These are phyloP conservation scores for Macrophya annulata DNA, from an alignment of 2,888 invertebrate genomes.

Conservation along the genomic window DNA sequence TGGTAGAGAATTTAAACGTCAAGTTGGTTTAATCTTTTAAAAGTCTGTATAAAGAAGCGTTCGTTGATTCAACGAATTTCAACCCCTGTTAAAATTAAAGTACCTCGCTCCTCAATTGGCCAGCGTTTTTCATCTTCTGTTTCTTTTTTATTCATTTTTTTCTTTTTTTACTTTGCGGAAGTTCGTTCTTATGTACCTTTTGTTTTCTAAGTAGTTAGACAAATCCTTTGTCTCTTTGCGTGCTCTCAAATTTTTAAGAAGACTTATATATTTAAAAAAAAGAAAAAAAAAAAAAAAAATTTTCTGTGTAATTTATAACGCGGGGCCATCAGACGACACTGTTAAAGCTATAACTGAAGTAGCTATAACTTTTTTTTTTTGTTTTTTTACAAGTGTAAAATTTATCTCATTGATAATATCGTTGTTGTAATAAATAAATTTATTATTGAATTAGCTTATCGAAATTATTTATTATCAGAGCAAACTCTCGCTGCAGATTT, in stretches of 20 bases:
- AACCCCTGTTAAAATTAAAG: slow-evolving; percentile 45
- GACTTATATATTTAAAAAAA: neutral
- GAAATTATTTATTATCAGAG: neutral
- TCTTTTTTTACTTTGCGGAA: neutral
- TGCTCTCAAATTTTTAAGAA: slow-evolving; percentile 19
- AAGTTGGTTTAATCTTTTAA: neutral
- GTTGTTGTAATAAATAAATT: neutral
- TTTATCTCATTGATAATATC: neutral
- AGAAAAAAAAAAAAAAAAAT: neutral
- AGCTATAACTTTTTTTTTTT: neutral
- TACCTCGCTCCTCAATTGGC: slow-evolving; percentile 31
- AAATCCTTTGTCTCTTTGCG: slow-evolving; percentile 38
- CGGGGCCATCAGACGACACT: slow-evolving; percentile 4
- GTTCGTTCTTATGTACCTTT: slow-evolving; percentile 35
- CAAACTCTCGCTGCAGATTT: slow-evolving; percentile 13
- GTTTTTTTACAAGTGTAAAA: neutral
- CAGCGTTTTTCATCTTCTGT: neutral
- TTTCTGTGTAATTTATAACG: slow-evolving; percentile 29
- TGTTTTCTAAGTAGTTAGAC: slow-evolving; percentile 42
- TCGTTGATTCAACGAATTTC: slow-evolving; percentile 45
- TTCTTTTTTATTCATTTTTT: neutral
- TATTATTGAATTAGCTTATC: neutral
- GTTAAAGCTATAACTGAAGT: neutral
- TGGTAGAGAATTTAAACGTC: neutral
- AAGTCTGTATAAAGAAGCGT: neutral